Base-by-base conservation (phyloP, 92 coral and sea anemone genomes). In the Bergia sp. region DNA sequence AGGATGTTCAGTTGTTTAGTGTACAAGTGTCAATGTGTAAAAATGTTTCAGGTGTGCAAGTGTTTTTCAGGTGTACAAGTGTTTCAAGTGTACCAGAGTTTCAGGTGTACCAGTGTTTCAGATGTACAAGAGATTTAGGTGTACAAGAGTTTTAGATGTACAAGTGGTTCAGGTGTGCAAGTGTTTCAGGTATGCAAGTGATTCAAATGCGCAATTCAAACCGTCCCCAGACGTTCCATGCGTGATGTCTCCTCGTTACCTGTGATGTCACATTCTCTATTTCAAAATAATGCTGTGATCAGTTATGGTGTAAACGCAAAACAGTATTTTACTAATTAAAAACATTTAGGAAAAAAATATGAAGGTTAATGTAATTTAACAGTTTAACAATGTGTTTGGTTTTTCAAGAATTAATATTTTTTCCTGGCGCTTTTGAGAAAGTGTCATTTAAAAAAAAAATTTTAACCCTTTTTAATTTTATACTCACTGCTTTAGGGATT, bases 291-390 rank as follows among this genome's bases (percentile, higher is more conserved):
- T 82, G 86, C 86, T 82, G 76, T 82, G 75, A 65, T 82, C 58
- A 82, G 86, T 82, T 82, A 82, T 82, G 86, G 86, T 65, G 58
- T 66, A 29, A 82, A 82, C 76, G 39, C 86, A 82, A 82, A n/a
- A 41, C 21, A 42, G 61, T 20, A 64, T 4, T 16, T 65, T 82
- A 36, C 36, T 37, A 37, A 57, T 15, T 11, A 72, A 72, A 72
- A 9, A 1, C 38, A 61, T 61, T 61, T 61, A 61, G 29, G 5
- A 61, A 61, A 21, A 61, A 61, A 16, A 3, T 2, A 61, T 61
- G 8, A 61, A 16, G 29, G 69, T 61, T 18, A 61, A 3, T 16
- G 23, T 61, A 18, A 61, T 18, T 61, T 21, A 61, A 61, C 40
- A 75, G 49, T 75, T 38, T 3, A 75, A 75, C 58, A 11, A 53